Base-by-base conservation (phyloP, 2,797 vertebrate genomes). In the Clarias pachynema region DNA sequence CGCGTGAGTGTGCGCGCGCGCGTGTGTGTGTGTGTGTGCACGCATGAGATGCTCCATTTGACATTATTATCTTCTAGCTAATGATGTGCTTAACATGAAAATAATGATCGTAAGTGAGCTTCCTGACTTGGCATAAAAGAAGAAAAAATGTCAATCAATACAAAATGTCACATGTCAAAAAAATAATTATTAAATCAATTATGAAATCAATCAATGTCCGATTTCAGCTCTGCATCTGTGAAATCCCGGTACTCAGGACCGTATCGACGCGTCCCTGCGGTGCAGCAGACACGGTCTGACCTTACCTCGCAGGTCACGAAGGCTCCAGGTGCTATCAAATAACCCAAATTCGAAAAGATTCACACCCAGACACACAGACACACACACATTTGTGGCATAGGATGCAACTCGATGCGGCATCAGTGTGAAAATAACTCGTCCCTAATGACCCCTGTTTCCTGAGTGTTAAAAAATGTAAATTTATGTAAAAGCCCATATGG, bases 401-500 rank as follows among this genome's bases (percentile, higher is more conserved):
- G 37, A 79, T 44, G 82, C 12, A 22, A 56, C 22, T 53, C 60
- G 10, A 49, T 12, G 44, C 18, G 40, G 18, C n/a, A 74, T 44
- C 75, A 85, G 82, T 92, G 91, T 90, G 92, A 92, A 90, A 92
- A 92, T 90, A 93, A 93, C 90, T 94, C 92, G 92, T 95, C 94
- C 93, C 94, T 94, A 95, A 96, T 94, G 88, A 94, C 90, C 90
- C 90, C 89, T 91, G 88, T 95, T 94, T 95, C 94, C 92, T 90
- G 95, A 95, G 95, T 95, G 95, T 94, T 95, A 95, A 95, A 96
- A 96, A 40, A 90, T 96, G 94, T 93, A 96, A 97, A 96, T 94
- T 93, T 94, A 94, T 95, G 95, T 90, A 96, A 94, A 95, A 94
- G 92, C 92, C 94, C 93, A 93, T 93, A 92, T 80, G 92, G 95